phyloP scores from a whole-genome alignment of 2,888 invertebrate species.

The Gortyna flavago region DNA sequence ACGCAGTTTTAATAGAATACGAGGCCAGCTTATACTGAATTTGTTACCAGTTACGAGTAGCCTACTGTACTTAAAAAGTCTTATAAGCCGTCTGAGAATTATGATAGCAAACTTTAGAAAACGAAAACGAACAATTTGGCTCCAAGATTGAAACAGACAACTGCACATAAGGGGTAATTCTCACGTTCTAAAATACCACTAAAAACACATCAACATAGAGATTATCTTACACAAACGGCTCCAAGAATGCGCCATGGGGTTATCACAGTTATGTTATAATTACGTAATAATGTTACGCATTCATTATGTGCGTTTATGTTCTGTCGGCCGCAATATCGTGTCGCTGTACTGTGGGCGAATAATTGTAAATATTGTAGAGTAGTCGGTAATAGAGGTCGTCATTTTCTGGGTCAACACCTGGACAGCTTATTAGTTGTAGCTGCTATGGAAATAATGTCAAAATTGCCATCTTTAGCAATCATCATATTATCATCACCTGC shows the following conservation, averaged over 20 bases:
- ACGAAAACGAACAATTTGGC: background rate
- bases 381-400: background rate
- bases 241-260: background rate
- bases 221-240: background rate
- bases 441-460: no score
- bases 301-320: background rate
- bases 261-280: slow-evolving; percentile 25
- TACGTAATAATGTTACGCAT: slow-evolving; percentile 27
- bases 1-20: no score
- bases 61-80: no score
- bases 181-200: background rate
- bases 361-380: background rate
- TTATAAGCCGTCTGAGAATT: no score
- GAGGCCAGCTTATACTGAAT: no score
- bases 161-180: background rate
- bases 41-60: no score
- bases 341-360: background rate
- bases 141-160: background rate
- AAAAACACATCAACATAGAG: background rate
- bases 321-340: background rate
- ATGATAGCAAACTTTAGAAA: background rate
- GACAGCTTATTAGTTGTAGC: no score
- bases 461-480: no score
- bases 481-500: no score
- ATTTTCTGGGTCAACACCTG: background rate